Evolutionary conservation across 2,888 invertebrate species (phyloP).

Genomic region (Orchestes rusci): DNA sequence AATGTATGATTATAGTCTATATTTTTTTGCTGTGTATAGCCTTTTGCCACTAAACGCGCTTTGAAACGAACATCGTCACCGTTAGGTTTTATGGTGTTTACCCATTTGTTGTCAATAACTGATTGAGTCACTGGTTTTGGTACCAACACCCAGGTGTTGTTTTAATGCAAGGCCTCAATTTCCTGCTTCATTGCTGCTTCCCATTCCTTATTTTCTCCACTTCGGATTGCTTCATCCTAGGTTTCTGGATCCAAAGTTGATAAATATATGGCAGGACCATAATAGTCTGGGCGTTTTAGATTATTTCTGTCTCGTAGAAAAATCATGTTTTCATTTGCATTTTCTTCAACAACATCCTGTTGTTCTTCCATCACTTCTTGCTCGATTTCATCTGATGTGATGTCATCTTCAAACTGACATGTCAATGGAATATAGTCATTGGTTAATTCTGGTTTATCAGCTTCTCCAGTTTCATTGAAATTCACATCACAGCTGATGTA

Average conservation of each 20-base stretch:
- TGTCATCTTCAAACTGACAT: neutral
- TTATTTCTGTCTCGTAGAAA: no score
- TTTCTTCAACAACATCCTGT: neutral
- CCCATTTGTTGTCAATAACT: slow-evolving; percentile 19
- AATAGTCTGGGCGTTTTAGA: no score
- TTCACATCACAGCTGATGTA: neutral
- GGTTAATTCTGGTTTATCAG: neutral
- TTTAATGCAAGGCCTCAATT: slow-evolving; percentile 1
- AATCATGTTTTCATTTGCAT: no score
- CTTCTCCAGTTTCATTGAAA: neutral
- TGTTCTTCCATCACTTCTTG: neutral
- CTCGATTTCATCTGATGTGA: neutral
- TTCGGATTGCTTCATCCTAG: neutral
- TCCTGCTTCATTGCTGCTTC: slow-evolving; percentile 1
- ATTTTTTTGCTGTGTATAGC: slow-evolving; percentile 14
- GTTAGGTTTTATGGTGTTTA: neutral
- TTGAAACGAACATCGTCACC: slow-evolving; percentile 10
- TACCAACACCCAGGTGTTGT: slow-evolving; percentile 14
- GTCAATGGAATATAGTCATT: no score
- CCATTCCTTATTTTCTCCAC: neutral
- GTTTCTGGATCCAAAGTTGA: neutral
- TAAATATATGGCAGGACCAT: slow-evolving; percentile 1
- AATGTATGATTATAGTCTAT: slow-evolving; percentile 13
- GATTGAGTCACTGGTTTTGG: slow-evolving; percentile 7
- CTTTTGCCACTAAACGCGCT: slow-evolving; percentile 15